Evolutionary conservation across 2,797 vertebrate genomes (phyloP), one percentile per base, ranked within the genome.

Genomic region (Rhabdophis nuchalis): DNA sequence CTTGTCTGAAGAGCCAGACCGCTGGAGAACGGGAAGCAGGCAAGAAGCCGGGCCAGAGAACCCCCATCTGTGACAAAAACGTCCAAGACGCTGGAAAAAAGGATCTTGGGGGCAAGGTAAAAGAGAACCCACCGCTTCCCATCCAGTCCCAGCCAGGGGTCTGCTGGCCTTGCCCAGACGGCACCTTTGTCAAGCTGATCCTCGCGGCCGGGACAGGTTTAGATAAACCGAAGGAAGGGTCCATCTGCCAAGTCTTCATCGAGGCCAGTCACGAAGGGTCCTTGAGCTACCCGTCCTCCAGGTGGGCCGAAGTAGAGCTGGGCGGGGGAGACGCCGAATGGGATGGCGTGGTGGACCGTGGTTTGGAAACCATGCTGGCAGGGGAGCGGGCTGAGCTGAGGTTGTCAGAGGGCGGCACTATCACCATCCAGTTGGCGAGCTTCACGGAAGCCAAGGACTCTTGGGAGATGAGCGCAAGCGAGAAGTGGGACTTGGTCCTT

Each of bases 341-440:
- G 93, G 96, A 97, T 0, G 96, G 95, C 4, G 56, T 97, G 0
- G 18, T 95, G 57, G 97, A 97, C 89, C 95, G 97, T 68, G 99
- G 98, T 92, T 92, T 99, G 94, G 98, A 99, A 90, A 96, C 97
- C 29, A 99, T 99, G 98, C 97, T 95, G 93, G 96, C 97, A 1
- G 98, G 98, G 77, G 98, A 99, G 77, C 96, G 94, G 72, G 98
- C 98, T 86, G 98, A 98, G 97, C 97, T 99, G 20, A 94, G 93
- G 58, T 92, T 92, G 32, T 36, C 90, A 14, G 77, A 85, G 3
- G 94, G 93, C 1, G 91, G 93, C 13, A 92, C 72, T 52, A 72
- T 95, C 41, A 56, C 89, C n/a, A 94, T 99, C 91, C 97, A 97
- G 77, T 96, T 99, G 91, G 96, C 97, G 29, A 95, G 97, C 54